These are phyloP conservation scores for Phocides pigmalion DNA, from an alignment of 1,140 invertebrate genomes.

Conservation along the genomic window DNA sequence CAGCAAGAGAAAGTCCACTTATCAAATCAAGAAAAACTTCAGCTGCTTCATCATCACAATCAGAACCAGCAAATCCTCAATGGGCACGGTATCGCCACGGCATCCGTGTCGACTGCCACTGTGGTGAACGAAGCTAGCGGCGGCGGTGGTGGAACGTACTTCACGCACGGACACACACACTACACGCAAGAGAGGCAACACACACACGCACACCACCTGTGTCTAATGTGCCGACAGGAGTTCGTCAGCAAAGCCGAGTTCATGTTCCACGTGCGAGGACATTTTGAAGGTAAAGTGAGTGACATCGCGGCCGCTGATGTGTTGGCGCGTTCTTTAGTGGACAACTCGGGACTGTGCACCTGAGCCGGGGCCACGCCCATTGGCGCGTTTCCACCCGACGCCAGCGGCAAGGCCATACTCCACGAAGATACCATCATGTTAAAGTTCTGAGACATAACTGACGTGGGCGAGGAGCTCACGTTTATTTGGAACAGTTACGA, in stretches of 20 bases:
- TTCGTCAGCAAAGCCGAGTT: constrained; percentile 88
- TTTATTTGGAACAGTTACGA: constrained; percentile 21
- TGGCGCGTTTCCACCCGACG: constrained; percentile 62
- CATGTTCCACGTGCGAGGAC: constrained; percentile 88
- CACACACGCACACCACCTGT: constrained; percentile 84
- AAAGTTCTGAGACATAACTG: constrained; percentile 64
- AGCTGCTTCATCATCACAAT: constrained; percentile 82
- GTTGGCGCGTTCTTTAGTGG: constrained; percentile 85
- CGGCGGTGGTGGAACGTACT: constrained; percentile 56
- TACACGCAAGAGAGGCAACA: constrained; percentile 77
- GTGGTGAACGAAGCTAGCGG: constrained; percentile 70
- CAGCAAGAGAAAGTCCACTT: constrained; percentile 79
- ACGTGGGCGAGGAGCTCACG: constrained; percentile 44
- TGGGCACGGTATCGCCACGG: constrained; percentile 73
- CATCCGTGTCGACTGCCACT: constrained; percentile 73
- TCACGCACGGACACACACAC: constrained; percentile 79
- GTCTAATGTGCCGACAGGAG: constrained; percentile 87
- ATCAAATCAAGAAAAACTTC: constrained; percentile 81
- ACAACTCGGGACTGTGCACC: constrained; percentile 86
- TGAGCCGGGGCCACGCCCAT: constrained; percentile 75
- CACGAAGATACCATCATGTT: constrained; percentile 77
- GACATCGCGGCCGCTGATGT: constrained; percentile 86
- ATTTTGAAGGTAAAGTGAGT: constrained; percentile 86
- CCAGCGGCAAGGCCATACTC: constrained; percentile 66
- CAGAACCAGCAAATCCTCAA: constrained; percentile 81